Base-by-base conservation (phyloP, 2,888 invertebrate genomes). In the Tortrix viridana region DNA sequence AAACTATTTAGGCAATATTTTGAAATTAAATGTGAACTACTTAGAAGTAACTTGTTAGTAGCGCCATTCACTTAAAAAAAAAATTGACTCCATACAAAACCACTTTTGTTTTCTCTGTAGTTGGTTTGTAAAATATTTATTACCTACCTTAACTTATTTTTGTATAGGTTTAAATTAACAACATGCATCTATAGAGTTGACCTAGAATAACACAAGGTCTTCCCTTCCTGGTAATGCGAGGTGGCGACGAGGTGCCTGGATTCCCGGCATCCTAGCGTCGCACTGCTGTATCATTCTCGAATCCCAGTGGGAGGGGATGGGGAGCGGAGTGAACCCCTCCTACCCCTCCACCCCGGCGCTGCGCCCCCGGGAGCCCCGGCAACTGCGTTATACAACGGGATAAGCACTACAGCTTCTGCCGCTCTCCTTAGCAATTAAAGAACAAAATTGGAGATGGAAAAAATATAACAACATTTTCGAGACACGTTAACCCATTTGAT, bases 281-380 rank as follows among this genome's bases (percentile, higher is more conserved):
- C 62, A 62, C 62, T 62, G 62, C 62, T 62, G 62, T 62, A 62
- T 52, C 62, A 62, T 62, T 62, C 62, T 56, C 44, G 49, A 50
- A 32, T 12, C 26, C 46, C 46, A 16, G 37, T 16, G 56, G 56
- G 22, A 37, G 37, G 62, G 48, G 50, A 49, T 12, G 43, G 41
- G 14, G 7, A 7, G 7, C 0, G 46, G 14, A 49, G 43, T n/a
- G n/a, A n/a, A 9, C 38, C n/a, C 32, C 19, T 32, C 37, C 9
- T n/a, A n/a, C 26, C 3, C 26, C 26, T 26, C 12, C 26, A 9
- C 26, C 26, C 26, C 50, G 61, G 46, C 62, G 62, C 62, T 56
- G 37, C 50, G 23, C 44, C 23, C 37, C 52, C 62, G 55, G 23
- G 44, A 38, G 49, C 43, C 48, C 23, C 44, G 22, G 43, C 20